Evolutionary conservation across 2,888 invertebrate genomes (phyloP).

Genomic region (Andrena hattorfiana): DNA sequence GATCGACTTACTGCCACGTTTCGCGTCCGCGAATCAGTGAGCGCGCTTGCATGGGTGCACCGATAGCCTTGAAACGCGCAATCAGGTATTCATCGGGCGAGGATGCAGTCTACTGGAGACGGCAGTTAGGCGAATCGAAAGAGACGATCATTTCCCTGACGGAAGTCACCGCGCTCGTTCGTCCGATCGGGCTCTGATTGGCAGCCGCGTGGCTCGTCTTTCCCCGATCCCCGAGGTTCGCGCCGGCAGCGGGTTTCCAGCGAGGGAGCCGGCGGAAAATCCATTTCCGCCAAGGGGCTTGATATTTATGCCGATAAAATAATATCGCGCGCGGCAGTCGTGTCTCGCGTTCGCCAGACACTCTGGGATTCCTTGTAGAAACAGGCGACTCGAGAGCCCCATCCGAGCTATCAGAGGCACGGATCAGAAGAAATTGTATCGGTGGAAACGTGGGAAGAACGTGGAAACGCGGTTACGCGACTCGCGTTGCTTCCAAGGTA

Average conservation of each 20-base stretch:
- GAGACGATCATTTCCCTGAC: too few relatives aligned
- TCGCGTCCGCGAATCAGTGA: conserved; percentile 5
- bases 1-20: neutral
- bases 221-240: neutral
- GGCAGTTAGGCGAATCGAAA: neutral
- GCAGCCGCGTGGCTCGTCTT: neutral
- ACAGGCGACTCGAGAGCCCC: neutral
- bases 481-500: neutral
- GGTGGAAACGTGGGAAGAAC: neutral
- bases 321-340: conserved; percentile 14
- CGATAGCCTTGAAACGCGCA: conserved; percentile 35
- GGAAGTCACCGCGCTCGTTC: conserved; percentile 16
- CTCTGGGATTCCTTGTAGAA: conserved; percentile 1
- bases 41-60: neutral
- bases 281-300: too few relatives aligned
- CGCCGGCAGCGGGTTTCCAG: neutral
- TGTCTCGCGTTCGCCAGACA: neutral
- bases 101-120: neutral
- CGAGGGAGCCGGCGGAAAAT: neutral
- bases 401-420: too few relatives aligned
- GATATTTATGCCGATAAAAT: conserved; percentile 26
- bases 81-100: conserved; percentile 33
- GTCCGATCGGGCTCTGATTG: conserved; percentile 25
- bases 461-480: too few relatives aligned
- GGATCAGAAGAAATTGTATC: conserved; percentile 14